Evolutionary conservation across 2,113 vertebrate genomes (phyloP), one percentile per base, ranked within the genome.

Genomic region (Macquaria australasica): DNA sequence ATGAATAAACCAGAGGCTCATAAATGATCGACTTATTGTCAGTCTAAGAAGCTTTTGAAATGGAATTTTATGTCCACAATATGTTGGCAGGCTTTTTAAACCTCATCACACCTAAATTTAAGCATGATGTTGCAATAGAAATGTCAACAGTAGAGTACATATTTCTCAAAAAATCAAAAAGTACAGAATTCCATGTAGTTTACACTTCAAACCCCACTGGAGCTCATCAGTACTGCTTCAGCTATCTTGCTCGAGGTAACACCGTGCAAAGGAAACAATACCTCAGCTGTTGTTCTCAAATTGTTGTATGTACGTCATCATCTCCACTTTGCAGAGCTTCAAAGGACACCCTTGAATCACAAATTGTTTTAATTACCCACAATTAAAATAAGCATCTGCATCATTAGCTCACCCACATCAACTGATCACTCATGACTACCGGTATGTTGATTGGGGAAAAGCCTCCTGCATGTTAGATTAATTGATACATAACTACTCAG

Each of bases 321-420:
- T 28, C 34, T 58, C 56, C 60, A 18, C 77, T 79, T 53, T 68
- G 70, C 48, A 0, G 31, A 21, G 31, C 59, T 63, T 62, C 63
- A 73, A 73, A 45, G 72, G 71, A 48, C 77, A 25, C 63, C 59
- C 9, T 28, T 58, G 79, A 75, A 48, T 56, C 59, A 75, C 56
- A 71, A 62, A 72, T 87, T 28, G 82, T 39, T 81, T 56, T 81
- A 77, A 87, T 87, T 79, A 58, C 21, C 12, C 63, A 71, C 85
- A 77, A 90, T 90, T 62, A 64, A 37, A 16, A 59, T 55, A 77
- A 84, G 74, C 56, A 73, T 53, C 12, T 63, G 73, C 72, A 71
- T 72, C 60, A 63, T 67, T 78, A 34, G n/a, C 64, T 80, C 71
- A 6, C 43, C 34, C 25, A 58, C 39, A 73, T 87, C 34, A 80